A percentile compares a stretch with the other conserved stretches of the same genome.
These are phyloP conservation scores for Callinectes sapidus DNA, from an alignment of 2,888 invertebrate genomes.

Conservation along the genomic window DNA sequence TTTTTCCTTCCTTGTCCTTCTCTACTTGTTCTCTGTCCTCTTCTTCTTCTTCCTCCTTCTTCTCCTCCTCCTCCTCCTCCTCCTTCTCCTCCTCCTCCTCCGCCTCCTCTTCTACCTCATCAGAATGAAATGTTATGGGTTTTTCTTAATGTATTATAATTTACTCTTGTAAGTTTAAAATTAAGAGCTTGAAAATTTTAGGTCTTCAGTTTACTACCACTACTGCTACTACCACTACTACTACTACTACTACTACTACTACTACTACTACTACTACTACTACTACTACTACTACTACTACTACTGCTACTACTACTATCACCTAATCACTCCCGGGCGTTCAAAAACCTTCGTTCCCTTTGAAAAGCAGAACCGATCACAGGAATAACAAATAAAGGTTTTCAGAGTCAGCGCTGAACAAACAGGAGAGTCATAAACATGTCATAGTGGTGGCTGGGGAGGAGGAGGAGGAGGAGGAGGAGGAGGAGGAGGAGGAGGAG, in stretches of 20 bases:
- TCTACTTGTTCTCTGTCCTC: neutral
- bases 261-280: neutral
- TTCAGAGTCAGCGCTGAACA: neutral
- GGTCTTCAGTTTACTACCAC: neutral
- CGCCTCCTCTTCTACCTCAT: too few species aligned
- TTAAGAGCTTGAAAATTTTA: neutral
- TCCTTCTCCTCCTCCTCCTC: too few species aligned
- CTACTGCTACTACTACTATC: neutral
- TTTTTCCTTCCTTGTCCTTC: neutral
- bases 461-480: neutral
- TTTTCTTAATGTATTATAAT: too few species aligned
- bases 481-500: slow-evolving; percentile 15
- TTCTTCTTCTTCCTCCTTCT: too few species aligned
- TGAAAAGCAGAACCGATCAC: neutral
- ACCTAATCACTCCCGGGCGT: too few species aligned
- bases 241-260: neutral
- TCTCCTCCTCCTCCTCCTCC: too few species aligned
- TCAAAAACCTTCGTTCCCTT: neutral
- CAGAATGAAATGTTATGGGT: too few species aligned
- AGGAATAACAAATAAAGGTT: neutral
- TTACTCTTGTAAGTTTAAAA: neutral
- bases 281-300: neutral
- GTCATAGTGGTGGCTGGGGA: neutral
- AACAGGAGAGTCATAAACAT: neutral
- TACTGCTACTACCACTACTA: neutral